Percentiles rank a stretch among this genome's conserved stretches.
These are phyloP conservation scores for Hipposideros armiger DNA, from an alignment of 2,113 vertebrate species.

Conservation along the genomic window DNA sequence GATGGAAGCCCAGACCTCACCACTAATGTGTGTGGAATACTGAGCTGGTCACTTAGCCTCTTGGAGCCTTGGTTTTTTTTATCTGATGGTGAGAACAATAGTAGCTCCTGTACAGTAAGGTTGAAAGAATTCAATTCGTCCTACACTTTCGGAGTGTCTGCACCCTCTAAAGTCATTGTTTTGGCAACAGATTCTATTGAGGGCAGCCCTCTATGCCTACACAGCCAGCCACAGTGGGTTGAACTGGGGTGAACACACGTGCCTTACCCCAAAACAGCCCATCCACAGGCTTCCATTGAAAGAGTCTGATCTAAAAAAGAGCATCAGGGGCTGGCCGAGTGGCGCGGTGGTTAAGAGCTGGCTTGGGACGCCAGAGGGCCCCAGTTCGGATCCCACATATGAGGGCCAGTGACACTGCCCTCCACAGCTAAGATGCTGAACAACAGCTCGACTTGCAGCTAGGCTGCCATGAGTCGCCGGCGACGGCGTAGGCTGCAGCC, in stretches of 20 bases:
- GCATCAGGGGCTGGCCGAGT: not conserved
- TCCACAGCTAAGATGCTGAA: too few species aligned
- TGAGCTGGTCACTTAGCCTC: not conserved
- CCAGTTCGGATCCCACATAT: too few species aligned
- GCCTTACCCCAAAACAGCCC: accelerated
- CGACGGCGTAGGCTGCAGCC: too few species aligned
- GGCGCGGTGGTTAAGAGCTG: too few species aligned
- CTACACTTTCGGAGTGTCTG: not conserved
- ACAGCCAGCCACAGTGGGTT: not conserved
- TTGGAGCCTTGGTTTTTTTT: not conserved
- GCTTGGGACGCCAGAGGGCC: too few species aligned
- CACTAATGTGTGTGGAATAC: not conserved
- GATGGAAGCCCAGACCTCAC: not conserved
- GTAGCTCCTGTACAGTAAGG: not conserved
- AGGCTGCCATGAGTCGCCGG: too few species aligned
- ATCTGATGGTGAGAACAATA: not conserved
- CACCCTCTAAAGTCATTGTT: not conserved
- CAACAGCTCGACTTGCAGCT: too few species aligned
- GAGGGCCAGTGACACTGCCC: too few species aligned
- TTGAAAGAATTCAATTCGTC: not conserved
- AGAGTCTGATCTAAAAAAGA: not conserved
- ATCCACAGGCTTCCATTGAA: not conserved
- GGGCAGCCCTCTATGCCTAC: accelerated
- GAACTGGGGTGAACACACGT: accelerated
- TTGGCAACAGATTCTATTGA: not conserved